Evolutionary conservation across 2,888 invertebrate species (phyloP), one percentile per base, ranked within the genome.

Genomic region (Mechanitis mazaeus): DNA sequence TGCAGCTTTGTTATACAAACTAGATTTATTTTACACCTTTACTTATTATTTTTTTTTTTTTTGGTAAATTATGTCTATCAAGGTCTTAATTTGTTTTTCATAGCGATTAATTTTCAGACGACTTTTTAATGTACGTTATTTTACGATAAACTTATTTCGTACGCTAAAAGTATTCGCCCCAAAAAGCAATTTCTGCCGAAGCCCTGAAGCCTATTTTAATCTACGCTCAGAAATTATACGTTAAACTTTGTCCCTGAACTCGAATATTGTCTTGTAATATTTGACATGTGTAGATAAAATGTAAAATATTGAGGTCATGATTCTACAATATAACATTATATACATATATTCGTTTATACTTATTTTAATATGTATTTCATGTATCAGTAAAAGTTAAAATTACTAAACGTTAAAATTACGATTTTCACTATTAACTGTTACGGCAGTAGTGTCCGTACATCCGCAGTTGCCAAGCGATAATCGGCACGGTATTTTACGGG

Each of bases 381-480:
- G 20, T 20, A 20, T 20, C 42, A 5, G 9, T 42, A 42, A 11
- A 42, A 9, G 20, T 1, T 20, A 20, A 20, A 20, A 20, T 20
- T 11, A 42, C 42, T 9, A 9, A 2, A 9, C 42, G 42, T 5
- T 9, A 9, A 42, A 42, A 42, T 11, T 42, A 42, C 9, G 28
- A 45, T 7, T 33, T 31, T 54, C 12, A 38, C 55, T 45, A 61
- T 59, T 63, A 58, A 65, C 59, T 56, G 50, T 33, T 33, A 56
- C 55, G 42, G 56, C 54, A 38, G 61, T 64, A 65, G 61, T 57
- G 63, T 42, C 42, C 59, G 31, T 53, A 64, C 61, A 64, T 64
- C 33, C 56, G 11, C 59, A 63, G 65, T 56, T 57, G 55, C 55
- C 56, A 50, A 42, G 46, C 57, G 58, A 58, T 60, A 60, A 64